A percentile compares a stretch with the other conserved stretches of the same genome.
These are phyloP conservation scores for Xylocampa areola DNA, from an alignment of 2,888 invertebrate genomes.

Conservation along the genomic window DNA sequence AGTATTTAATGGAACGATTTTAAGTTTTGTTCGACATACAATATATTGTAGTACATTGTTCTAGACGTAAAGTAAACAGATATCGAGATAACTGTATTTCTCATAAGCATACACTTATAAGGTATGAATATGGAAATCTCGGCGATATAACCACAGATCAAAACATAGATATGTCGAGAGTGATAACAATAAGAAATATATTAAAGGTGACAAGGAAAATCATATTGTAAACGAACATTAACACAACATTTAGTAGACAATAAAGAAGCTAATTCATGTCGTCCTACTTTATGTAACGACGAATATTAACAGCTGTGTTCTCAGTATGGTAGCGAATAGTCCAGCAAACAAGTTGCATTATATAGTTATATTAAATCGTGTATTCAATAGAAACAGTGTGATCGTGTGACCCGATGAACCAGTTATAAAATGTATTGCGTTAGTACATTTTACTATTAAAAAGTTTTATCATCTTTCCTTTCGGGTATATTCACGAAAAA, in stretches of 20 bases:
- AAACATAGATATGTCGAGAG: constrained; percentile 8
- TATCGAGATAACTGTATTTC: constrained; percentile 33
- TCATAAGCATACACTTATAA: constrained; percentile 12
- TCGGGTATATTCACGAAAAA: background rate
- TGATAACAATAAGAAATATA: constrained; percentile 35
- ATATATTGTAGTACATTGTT: constrained; percentile 28
- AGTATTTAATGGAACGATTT: background rate
- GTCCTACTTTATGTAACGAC: constrained; percentile 45
- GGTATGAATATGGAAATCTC: constrained; percentile 26
- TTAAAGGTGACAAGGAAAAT: constrained; percentile 66
- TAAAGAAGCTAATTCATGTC: constrained; percentile 72
- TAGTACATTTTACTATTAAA: background rate
- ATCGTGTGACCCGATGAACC: constrained; percentile 9
- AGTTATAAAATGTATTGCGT: background rate
- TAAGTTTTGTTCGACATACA: too few relatives aligned
- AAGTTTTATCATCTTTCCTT: background rate
- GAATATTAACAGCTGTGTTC: constrained; percentile 35
- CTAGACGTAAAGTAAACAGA: constrained; percentile 17
- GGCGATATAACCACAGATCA: constrained; percentile 22
- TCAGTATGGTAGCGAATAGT: constrained; percentile 32
- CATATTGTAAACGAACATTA: constrained; percentile 68
- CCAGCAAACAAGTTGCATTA: constrained; percentile 5
- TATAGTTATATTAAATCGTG: constrained; percentile 7
- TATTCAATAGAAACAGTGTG: constrained; percentile 2
- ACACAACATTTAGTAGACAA: constrained; percentile 69